These are phyloP conservation scores for Gasterosteus nipponicus DNA, from an alignment of 2,113 vertebrate genomes.

Conservation along the genomic window DNA sequence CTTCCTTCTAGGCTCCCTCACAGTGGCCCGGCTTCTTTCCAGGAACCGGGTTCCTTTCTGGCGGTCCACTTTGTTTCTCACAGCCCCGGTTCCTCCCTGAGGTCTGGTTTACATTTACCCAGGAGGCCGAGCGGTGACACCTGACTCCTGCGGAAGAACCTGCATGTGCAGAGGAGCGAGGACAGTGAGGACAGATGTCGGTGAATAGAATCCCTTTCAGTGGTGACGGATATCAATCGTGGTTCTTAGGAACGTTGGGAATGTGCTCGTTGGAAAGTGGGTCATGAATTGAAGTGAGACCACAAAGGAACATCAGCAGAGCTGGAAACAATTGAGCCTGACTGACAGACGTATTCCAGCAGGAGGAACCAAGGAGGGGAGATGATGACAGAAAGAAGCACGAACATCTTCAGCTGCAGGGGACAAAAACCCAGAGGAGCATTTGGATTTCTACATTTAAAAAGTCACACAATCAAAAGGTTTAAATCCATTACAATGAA, in stretches of 20 bases:
- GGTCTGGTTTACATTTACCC: not conserved
- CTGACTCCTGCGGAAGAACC: not conserved
- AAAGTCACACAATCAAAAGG: not conserved
- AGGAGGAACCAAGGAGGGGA: not conserved
- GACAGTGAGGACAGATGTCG: not conserved
- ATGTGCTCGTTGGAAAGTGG: conserved; percentile 44
- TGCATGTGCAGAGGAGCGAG: not conserved
- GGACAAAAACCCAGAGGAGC: not conserved
- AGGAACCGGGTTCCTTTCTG: not conserved
- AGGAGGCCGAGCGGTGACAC: not conserved
- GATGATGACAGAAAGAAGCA: not conserved
- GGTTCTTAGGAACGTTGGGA: conserved; percentile 47
- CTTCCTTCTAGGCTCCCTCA: not conserved
- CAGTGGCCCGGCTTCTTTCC: not conserved
- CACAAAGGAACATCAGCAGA: conserved; percentile 29
- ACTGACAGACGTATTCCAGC: conserved; percentile 29
- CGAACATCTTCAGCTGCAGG: conserved; percentile 9
- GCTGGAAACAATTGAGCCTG: conserved; percentile 32
- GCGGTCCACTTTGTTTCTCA: not conserved
- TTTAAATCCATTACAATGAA: not conserved
- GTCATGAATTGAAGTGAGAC: conserved; percentile 54
- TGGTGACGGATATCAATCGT: conserved; percentile 36
- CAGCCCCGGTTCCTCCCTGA: not conserved
- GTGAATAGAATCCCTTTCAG: not conserved
- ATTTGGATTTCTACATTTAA: not conserved